Evolutionary conservation across 2,888 invertebrate species (phyloP).

Genomic region (Yponomeuta malinellus): DNA sequence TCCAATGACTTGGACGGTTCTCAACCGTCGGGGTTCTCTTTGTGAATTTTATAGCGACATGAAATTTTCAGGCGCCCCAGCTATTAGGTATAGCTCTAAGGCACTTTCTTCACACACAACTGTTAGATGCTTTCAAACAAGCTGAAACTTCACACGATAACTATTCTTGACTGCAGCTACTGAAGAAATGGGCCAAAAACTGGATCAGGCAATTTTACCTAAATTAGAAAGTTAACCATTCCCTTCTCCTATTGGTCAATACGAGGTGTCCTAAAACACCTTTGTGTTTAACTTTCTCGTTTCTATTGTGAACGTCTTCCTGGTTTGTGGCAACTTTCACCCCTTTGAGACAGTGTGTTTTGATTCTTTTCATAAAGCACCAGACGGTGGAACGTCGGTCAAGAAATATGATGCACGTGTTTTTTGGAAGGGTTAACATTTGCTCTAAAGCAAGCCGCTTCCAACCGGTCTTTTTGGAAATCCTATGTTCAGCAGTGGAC

Average conservation of each 20-base stretch:
- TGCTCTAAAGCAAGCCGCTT: neutral
- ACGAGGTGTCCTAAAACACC: conserved; percentile 42
- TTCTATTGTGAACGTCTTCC: conserved; percentile 67
- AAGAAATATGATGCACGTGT: too few relatives aligned
- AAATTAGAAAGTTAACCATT: conserved; percentile 65
- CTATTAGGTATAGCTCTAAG: neutral
- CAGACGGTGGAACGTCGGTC: neutral
- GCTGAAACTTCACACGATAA: neutral
- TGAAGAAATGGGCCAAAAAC: conserved; percentile 51
- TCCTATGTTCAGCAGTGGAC: too few relatives aligned
- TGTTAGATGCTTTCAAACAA: neutral
- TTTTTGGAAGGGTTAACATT: too few relatives aligned
- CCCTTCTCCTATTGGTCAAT: conserved; percentile 51
- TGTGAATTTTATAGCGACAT: too few relatives aligned
- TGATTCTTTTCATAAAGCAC: neutral
- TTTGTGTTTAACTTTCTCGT: conserved; percentile 61
- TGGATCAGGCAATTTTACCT: conserved; percentile 40
- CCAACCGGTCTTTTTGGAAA: too few relatives aligned
- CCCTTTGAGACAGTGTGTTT: conserved; percentile 49
- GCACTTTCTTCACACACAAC: neutral
- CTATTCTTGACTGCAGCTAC: conserved; percentile 37
- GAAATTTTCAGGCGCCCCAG: neutral
- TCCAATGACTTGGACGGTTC: too few relatives aligned
- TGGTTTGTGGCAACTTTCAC: conserved; percentile 56
- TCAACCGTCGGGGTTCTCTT: too few relatives aligned